Percentiles rank a stretch among this genome's conserved stretches.
These are phyloP conservation scores for Euthynnus affinis DNA, from an alignment of 2,797 vertebrate genomes.

Conservation along the genomic window DNA sequence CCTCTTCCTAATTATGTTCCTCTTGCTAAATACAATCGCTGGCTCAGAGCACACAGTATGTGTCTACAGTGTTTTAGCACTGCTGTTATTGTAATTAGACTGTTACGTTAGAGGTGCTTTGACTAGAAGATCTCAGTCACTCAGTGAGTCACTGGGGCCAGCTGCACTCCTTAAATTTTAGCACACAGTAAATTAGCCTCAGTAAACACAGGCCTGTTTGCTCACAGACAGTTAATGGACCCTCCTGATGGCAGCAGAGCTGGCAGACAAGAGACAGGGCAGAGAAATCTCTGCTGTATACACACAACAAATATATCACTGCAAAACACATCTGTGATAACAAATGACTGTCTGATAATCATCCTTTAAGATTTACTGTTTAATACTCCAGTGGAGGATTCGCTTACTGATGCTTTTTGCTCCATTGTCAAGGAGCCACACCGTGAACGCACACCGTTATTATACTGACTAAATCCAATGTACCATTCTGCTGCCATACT, in stretches of 20 bases:
- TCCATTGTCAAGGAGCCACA: background rate
- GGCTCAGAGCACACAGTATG: background rate
- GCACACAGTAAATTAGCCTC: conserved; percentile 50
- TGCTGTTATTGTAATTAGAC: conserved; percentile 39
- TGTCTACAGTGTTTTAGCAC: conserved; percentile 10
- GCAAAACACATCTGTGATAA: conserved; percentile 7
- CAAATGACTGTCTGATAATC: too few relatives aligned
- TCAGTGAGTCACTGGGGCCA: conserved; percentile 18
- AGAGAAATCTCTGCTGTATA: background rate
- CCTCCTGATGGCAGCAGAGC: conserved; percentile 19
- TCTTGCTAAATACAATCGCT: background rate
- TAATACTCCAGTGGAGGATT: background rate
- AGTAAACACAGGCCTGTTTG: conserved; percentile 54
- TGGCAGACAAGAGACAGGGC: background rate
- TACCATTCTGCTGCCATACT: background rate
- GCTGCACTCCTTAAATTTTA: conserved; percentile 31
- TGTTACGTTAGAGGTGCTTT: conserved; percentile 20
- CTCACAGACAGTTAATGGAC: conserved; percentile 46
- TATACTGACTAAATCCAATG: too few relatives aligned
- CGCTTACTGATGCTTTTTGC: background rate
- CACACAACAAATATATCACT: background rate
- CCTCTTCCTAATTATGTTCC: background rate
- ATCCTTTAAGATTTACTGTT: background rate
- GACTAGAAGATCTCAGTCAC: conserved; percentile 20
- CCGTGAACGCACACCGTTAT: background rate